Evolutionary conservation across 2,888 invertebrate genomes (phyloP).

Genomic region (Polydrusus pterygomalis): DNA sequence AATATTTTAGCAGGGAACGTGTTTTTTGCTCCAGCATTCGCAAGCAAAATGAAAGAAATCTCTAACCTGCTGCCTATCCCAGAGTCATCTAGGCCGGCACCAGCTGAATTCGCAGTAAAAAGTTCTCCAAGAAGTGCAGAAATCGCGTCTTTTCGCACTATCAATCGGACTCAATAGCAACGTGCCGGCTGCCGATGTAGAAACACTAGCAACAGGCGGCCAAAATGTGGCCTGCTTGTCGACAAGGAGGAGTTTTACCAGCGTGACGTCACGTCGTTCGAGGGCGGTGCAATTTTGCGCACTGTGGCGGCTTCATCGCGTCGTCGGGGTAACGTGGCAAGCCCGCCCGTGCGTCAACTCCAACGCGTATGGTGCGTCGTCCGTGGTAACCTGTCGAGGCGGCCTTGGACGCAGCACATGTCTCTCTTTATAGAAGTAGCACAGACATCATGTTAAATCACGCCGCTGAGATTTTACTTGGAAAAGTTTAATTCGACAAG

Average conservation of each 20-base stretch:
- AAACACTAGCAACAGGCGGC: conserved; percentile 73
- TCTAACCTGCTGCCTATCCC: conserved; percentile 53
- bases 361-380: conserved; percentile 68
- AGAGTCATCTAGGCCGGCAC: conserved; percentile 42
- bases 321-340: conserved; percentile 66
- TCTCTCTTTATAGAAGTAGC: conserved; percentile 49
- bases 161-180: conserved; percentile 40
- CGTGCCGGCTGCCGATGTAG: conserved; percentile 67
- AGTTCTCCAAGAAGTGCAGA: conserved; percentile 5
- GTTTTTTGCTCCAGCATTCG: too few species aligned
- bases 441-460: conserved; percentile 39
- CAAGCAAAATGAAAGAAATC: conserved; percentile 10
- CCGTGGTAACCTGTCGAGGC: conserved; percentile 67
- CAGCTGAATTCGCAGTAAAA: conserved; percentile 12
- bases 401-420: conserved; percentile 63
- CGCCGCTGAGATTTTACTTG: conserved; percentile 34
- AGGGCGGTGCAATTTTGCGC: conserved; percentile 71
- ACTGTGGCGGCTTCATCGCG: conserved; percentile 66
- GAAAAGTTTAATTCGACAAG: conserved; percentile 39
- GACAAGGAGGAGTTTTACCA: conserved; percentile 67
- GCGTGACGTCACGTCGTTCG: conserved; percentile 68
- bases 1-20: conserved; percentile 4
- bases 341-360: conserved; percentile 69
- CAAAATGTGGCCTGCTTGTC: conserved; percentile 66
- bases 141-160: conserved; percentile 34